Evolutionary conservation across 2,113 vertebrate species (phyloP).

Genomic region (Apteryx mantelli): DNA sequence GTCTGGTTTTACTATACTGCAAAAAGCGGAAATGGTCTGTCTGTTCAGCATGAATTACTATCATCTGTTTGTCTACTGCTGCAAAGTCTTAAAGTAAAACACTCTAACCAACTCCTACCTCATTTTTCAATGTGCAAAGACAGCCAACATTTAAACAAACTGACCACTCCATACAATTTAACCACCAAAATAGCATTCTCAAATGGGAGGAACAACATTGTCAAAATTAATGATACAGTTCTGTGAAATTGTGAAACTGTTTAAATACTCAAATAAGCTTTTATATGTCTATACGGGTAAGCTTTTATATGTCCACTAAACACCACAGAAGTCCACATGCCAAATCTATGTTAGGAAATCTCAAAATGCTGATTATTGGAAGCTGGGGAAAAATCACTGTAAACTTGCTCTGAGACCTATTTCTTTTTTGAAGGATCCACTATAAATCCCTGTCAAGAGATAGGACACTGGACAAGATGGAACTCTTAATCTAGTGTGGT

Average conservation of each 20-base stretch:
- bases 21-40: conserved; percentile 74
- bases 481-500: not conserved
- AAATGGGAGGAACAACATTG: not conserved
- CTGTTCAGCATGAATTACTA: conserved; percentile 67
- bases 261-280: not conserved
- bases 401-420: not conserved
- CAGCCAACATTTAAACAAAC: not conserved
- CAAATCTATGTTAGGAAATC: not conserved
- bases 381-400: not conserved
- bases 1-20: conserved; percentile 13
- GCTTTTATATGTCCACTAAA: not conserved
- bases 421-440: not conserved
- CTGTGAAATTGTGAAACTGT: not conserved
- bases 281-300: not conserved
- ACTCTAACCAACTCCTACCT: not conserved
- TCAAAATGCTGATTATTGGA: not conserved
- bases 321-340: not conserved
- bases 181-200: not conserved
- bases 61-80: conserved; percentile 49
- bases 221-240: not conserved
- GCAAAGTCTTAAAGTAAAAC: not conserved
- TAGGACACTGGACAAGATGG: not conserved
- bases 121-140: not conserved
- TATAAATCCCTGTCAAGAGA: not conserved
- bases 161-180: not conserved